Conservation (phyloP, 2,888 invertebrate genomes). For the Drosophila longiperda region DNA sequence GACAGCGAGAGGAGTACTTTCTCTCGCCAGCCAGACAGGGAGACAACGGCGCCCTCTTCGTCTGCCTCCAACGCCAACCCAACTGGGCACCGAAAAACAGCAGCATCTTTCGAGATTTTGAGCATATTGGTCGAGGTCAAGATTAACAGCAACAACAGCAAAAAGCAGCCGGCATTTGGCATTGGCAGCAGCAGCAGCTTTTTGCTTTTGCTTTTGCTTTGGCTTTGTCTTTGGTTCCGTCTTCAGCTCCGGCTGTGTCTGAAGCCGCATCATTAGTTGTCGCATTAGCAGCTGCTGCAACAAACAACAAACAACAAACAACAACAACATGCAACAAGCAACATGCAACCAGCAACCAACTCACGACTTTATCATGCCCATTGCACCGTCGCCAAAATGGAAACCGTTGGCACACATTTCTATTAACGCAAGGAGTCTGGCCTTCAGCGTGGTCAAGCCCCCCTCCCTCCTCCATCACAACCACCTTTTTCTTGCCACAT, state of each 20-base stretch:
- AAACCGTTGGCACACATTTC: slow-evolving; percentile 72
- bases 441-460: slow-evolving; percentile 3
- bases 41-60: neutral
- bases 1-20: slow-evolving; percentile 54
- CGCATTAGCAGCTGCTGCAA: slow-evolving; percentile 30
- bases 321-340: neutral
- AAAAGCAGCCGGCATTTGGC: slow-evolving; percentile 39
- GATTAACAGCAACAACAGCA: slow-evolving; percentile 57
- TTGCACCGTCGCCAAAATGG: slow-evolving; percentile 38
- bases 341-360: slow-evolving; percentile 12
- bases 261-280: slow-evolving; percentile 23
- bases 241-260: slow-evolving; percentile 46
- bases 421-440: slow-evolving; percentile 49
- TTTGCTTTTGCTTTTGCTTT: slow-evolving; percentile 13
- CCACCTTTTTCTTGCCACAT: neutral
- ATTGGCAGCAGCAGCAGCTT: slow-evolving; percentile 4
- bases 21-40: slow-evolving; percentile 57
- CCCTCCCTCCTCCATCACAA: neutral
- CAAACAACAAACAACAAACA: slow-evolving; percentile 29
- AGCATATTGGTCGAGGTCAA: slow-evolving; percentile 75
- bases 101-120: slow-evolving; percentile 48
- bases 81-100: slow-evolving; percentile 41
- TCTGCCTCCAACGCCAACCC: slow-evolving; percentile 4
- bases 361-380: slow-evolving; percentile 45
- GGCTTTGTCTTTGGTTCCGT: slow-evolving; percentile 39